These are phyloP conservation scores for Himalopsyche anomala DNA, from an alignment of 2,888 invertebrate genomes.

Conservation along the genomic window DNA sequence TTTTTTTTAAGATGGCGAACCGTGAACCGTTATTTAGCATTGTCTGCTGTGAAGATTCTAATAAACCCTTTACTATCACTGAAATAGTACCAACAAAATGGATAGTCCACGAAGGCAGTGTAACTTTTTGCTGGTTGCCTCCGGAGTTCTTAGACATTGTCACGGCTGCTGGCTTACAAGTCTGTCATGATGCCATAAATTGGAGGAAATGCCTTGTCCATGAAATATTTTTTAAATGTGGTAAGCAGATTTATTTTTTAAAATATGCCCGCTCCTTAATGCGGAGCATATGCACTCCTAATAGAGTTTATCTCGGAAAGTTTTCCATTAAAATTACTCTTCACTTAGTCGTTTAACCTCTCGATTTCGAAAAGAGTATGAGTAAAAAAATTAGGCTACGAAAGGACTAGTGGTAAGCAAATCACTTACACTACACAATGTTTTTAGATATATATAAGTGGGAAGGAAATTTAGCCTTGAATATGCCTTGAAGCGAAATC, in stretches of 20 bases:
- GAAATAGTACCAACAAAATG: neutral
- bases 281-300: too few relatives aligned
- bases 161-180: neutral
- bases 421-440: too few relatives aligned
- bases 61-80: neutral
- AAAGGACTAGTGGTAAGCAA: too few relatives aligned
- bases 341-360: too few relatives aligned
- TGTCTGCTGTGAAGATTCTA: neutral
- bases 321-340: too few relatives aligned
- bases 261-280: too few relatives aligned
- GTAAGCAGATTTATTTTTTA: neutral
- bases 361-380: too few relatives aligned
- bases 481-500: too few relatives aligned
- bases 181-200: neutral
- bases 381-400: too few relatives aligned
- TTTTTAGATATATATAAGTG: too few relatives aligned
- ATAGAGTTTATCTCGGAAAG: too few relatives aligned
- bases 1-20: neutral
- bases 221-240: neutral
- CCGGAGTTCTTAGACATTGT: neutral
- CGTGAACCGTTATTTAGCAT: neutral
- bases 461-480: too few relatives aligned
- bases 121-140: neutral
- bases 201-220: neutral
- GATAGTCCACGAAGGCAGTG: neutral